Percentiles rank a stretch among this genome's conserved stretches.
phyloP scores from a whole-genome alignment of 2,797 vertebrate species.

The Chelon labrosus region DNA sequence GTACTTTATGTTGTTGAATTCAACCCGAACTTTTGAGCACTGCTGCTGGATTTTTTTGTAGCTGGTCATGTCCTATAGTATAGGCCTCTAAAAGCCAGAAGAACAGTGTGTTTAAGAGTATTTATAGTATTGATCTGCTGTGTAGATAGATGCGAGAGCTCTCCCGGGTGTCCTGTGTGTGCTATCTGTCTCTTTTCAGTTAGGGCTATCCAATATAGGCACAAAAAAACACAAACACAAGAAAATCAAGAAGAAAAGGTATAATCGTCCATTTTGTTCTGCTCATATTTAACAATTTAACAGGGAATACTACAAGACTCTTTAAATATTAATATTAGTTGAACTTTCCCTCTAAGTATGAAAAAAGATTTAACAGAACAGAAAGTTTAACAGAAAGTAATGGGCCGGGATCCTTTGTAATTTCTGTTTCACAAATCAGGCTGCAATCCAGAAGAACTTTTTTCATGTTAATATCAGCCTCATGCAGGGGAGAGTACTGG shows the following conservation, averaged over 20 bases:
- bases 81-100: conserved; percentile 1
- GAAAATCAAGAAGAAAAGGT: conserved; percentile 11
- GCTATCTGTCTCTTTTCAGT: not conserved
- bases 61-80: conserved; percentile 19
- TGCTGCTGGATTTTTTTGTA: not conserved
- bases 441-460: conserved; percentile 15
- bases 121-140: conserved; percentile 58
- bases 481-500: no score
- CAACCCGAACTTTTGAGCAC: not conserved
- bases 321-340: conserved; percentile 66
- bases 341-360: conserved; percentile 46
- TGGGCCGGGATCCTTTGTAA: conserved; percentile 17
- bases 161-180: conserved; percentile 20
- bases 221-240: no score
- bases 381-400: conserved; percentile 31
- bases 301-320: conserved; percentile 38
- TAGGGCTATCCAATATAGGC: no score
- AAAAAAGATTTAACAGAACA: conserved; percentile 5
- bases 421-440: conserved; percentile 20
- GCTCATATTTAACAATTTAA: conserved; percentile 63
- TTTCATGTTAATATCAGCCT: conserved; percentile 14
- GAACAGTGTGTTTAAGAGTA: conserved; percentile 30
- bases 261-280: conserved; percentile 39
- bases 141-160: conserved; percentile 48
- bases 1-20: conserved; percentile 23